Conservation (phyloP, 2,797 vertebrate genomes). For the Limnodromus scolopaceus region DNA sequence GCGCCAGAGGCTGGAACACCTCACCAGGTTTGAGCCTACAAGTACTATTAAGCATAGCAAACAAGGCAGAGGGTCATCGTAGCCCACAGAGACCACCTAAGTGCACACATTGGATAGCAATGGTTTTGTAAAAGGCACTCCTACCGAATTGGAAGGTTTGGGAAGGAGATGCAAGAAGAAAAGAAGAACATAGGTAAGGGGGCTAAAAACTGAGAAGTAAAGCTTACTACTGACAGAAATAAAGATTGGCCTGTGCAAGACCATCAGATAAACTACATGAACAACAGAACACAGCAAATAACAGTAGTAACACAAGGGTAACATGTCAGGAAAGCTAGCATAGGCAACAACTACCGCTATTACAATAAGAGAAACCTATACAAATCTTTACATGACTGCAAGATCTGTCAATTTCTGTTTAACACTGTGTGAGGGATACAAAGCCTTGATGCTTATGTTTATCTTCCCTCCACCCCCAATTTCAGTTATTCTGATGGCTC, state of each 20-base stretch:
- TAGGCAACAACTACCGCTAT: accelerated
- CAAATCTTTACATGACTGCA: not conserved
- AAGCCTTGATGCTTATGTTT: not conserved
- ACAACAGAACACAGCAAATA: not conserved
- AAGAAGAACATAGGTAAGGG: not conserved
- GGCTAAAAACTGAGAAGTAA: not conserved
- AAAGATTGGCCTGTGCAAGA: not conserved
- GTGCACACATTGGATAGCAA: not conserved
- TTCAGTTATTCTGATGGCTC: not conserved
- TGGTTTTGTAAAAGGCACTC: not conserved
- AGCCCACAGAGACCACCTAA: not conserved
- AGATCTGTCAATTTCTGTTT: not conserved
- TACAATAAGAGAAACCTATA: not conserved
- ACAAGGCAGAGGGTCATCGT: not conserved
- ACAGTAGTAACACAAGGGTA: not conserved
- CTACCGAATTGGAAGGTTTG: not conserved
- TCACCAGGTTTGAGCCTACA: not conserved
- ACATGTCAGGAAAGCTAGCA: not conserved
- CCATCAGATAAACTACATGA: not conserved
- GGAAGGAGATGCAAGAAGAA: not conserved
- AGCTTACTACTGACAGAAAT: not conserved
- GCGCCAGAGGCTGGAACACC: not conserved
- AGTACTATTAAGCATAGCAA: not conserved
- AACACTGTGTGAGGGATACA: not conserved
- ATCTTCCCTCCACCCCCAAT: not conserved